Percentiles rank a stretch among this genome's conserved stretches.
These are phyloP conservation scores for Anoura caudifer DNA, from an alignment of 2,113 vertebrate genomes.

Conservation along the genomic window DNA sequence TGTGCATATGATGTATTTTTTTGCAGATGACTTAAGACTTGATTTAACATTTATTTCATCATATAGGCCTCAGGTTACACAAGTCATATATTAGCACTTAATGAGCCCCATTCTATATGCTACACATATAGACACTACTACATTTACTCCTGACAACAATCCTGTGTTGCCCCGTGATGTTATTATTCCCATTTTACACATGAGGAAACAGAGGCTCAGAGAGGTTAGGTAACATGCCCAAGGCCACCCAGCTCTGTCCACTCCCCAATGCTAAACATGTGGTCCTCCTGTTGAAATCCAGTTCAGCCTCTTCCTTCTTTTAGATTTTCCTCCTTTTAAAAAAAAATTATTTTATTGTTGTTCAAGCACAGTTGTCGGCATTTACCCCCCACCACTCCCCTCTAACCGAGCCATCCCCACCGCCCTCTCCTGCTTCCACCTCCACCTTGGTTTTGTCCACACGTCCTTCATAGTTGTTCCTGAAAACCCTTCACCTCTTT, in stretches of 20 bases:
- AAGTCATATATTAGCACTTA: neutral
- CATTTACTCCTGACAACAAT: neutral
- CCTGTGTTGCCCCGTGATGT: neutral
- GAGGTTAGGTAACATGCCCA: neutral
- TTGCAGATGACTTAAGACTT: conserved; percentile 4
- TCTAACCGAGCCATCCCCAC: no score
- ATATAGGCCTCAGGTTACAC: neutral
- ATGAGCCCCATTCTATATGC: neutral
- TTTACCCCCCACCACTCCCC: no score
- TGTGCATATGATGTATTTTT: neutral
- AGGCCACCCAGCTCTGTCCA: neutral
- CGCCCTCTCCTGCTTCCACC: no score
- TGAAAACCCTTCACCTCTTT: no score
- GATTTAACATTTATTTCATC: neutral
- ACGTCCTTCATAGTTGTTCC: no score
- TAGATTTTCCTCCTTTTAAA: neutral
- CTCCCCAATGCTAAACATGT: neutral
- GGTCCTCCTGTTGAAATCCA: neutral
- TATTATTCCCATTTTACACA: neutral
- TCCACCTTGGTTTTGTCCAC: no score
- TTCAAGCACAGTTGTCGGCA: no score
- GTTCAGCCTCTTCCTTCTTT: neutral
- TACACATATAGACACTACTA: neutral
- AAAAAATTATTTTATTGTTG: no score
- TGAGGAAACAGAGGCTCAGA: neutral